These are phyloP conservation scores for Pongo abelii DNA, from an alignment of 2,113 vertebrate species.

Conservation along the genomic window DNA sequence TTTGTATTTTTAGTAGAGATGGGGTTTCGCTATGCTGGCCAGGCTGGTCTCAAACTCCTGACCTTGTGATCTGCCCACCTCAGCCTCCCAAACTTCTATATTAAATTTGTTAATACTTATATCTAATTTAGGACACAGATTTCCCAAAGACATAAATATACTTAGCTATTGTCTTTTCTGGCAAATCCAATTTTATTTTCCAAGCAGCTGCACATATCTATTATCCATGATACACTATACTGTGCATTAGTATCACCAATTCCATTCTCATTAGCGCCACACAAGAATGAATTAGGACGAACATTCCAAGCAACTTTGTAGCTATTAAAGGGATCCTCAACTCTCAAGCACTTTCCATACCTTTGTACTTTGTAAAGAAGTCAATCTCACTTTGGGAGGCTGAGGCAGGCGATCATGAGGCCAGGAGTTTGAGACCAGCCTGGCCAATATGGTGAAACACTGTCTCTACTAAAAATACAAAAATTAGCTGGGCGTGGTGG, in stretches of 20 bases:
- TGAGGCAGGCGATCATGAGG: too few relatives aligned
- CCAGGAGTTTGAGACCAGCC: too few relatives aligned
- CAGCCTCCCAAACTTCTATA: neutral
- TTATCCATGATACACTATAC: neutral
- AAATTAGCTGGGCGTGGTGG: too few relatives aligned
- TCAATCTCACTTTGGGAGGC: neutral
- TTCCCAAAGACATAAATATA: neutral
- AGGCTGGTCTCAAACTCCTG: too few relatives aligned
- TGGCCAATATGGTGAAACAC: too few relatives aligned
- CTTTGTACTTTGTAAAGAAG: neutral
- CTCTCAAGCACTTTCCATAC: neutral
- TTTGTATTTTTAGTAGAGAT: too few relatives aligned
- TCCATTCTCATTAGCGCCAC: neutral
- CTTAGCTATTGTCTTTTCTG: neutral
- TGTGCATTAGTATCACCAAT: neutral
- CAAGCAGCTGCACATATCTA: neutral
- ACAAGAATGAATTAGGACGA: neutral
- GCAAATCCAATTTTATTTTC: constrained; percentile 54
- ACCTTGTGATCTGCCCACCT: too few relatives aligned
- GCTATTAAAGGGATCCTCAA: neutral
- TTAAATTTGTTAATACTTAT: constrained; percentile 12
- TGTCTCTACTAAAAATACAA: too few relatives aligned
- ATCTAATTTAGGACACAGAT: constrained; percentile 30
- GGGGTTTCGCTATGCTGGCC: too few relatives aligned
- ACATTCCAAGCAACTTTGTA: neutral